Evolutionary conservation across 2,797 vertebrate species (phyloP).

Genomic region (Chaenodraco wilsoni): DNA sequence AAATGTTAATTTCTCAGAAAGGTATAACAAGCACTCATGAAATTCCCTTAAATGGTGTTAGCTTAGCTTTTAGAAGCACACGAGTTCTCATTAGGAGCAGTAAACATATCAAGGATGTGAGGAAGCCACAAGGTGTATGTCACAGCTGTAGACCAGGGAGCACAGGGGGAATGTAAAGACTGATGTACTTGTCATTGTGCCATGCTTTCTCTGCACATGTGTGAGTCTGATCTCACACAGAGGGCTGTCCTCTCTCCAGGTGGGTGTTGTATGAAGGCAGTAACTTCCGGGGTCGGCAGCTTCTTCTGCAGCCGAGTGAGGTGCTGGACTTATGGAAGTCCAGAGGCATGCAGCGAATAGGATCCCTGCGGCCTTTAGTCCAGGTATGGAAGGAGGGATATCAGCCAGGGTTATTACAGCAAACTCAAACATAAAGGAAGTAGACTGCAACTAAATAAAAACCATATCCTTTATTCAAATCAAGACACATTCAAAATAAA

Average conservation of each 20-base stretch:
- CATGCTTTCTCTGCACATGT: no score
- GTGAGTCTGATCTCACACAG: background rate
- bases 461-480: no score
- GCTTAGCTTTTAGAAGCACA: background rate
- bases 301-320: slow-evolving; percentile 86
- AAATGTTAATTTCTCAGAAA: slow-evolving; percentile 3
- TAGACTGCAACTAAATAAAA: no score
- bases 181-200: no score
- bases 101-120: slow-evolving; percentile 13
- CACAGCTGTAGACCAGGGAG: background rate
- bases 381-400: slow-evolving; percentile 83
- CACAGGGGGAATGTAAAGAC: background rate
- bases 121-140: background rate
- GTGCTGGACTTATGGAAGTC: slow-evolving; percentile 85
- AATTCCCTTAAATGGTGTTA: slow-evolving; percentile 35
- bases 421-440: no score
- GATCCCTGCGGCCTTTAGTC: slow-evolving; percentile 91
- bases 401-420: no score
- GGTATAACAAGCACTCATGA: slow-evolving; percentile 19
- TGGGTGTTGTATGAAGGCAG: slow-evolving; percentile 92
- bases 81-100: slow-evolving; percentile 3
- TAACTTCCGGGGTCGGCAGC: slow-evolving; percentile 91
- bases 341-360: slow-evolving; percentile 86
- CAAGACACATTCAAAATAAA: no score
- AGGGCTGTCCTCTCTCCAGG: slow-evolving; percentile 69